Evolutionary conservation across 2,797 vertebrate genomes (phyloP), one percentile per base, ranked within the genome.

Genomic region (Remorina albescens): DNA sequence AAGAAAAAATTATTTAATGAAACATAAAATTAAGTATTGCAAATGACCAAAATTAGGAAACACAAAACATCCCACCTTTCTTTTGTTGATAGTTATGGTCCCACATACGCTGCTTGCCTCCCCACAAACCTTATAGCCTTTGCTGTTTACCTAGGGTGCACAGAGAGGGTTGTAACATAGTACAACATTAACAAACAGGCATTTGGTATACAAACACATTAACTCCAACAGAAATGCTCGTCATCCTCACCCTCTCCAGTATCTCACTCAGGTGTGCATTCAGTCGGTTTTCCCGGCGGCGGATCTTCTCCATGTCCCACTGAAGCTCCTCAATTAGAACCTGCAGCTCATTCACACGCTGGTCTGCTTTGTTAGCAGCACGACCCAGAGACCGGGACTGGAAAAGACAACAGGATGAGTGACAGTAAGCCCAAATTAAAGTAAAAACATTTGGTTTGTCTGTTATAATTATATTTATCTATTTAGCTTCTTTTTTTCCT

Each of bases 261-360:
- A 99, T 96, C 19, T 99, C 97, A 0, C 89, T 96, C 62, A 99
- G 91, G 82, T 99, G 97, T 1, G 96, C 93, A 58, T 97, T 99
- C 44, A 99, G 96, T 2, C 97, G 91, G 84, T 99, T 98, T 75
- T 99, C 98, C 51, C 98, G 88, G 26, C 97, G 97, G 2, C 97
- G 94, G 83, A 99, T 96, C 91, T 99, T 99, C 91, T 99, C 98
- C 77, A 97, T 98, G 89, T 99, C 97, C 98, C 98, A 99, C 85
- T 99, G 98, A 12, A 99, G 91, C 87, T 99, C 98, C 74, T 99
- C 97, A 8, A 98, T 97, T 80, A 96, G 95, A 41, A 94, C 95
- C 87, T 99, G 97, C 57, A 99, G 91, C 88, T 98, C 96, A 2
- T 94, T 96, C 25, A 99, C 95, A 0, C 97, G 93, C 39, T 96